These are phyloP conservation scores for Hystrix cristata DNA, from an alignment of 2,113 vertebrate species.

Conservation along the genomic window DNA sequence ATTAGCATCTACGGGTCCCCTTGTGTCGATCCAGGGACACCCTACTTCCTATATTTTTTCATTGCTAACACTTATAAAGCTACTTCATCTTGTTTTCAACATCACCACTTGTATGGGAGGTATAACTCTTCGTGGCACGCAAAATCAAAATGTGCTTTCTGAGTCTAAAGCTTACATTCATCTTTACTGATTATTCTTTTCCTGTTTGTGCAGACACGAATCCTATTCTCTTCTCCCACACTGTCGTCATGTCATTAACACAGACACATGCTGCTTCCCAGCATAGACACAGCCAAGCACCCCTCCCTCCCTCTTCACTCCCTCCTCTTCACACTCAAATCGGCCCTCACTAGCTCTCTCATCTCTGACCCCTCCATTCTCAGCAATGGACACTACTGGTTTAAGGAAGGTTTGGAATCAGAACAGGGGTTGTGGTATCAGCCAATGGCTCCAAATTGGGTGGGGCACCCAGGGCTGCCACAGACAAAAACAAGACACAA, in stretches of 20 bases:
- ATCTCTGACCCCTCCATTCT: not conserved
- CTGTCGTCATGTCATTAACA: not conserved
- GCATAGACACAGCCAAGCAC: not conserved
- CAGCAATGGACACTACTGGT: not conserved
- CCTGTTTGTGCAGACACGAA: conserved; percentile 31
- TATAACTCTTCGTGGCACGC: not conserved
- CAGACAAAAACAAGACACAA: not conserved
- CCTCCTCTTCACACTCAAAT: not conserved
- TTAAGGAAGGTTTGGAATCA: not conserved
- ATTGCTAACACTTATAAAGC: not conserved
- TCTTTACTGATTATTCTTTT: not conserved
- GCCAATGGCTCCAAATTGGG: not conserved
- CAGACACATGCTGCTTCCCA: not conserved
- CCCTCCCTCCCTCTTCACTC: not conserved
- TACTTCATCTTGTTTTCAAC: not conserved
- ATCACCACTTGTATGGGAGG: conserved; percentile 50
- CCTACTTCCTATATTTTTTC: not conserved
- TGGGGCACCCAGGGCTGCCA: not conserved
- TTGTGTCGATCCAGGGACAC: not conserved
- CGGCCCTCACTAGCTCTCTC: not conserved
- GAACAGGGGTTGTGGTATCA: not conserved
- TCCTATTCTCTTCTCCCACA: not conserved
- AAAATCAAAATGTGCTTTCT: not conserved
- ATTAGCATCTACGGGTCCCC: not conserved
- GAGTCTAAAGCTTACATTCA: not conserved